These are phyloP conservation scores for Hiodon tergisus DNA, from an alignment of 2,113 vertebrate genomes.

Conservation along the genomic window DNA sequence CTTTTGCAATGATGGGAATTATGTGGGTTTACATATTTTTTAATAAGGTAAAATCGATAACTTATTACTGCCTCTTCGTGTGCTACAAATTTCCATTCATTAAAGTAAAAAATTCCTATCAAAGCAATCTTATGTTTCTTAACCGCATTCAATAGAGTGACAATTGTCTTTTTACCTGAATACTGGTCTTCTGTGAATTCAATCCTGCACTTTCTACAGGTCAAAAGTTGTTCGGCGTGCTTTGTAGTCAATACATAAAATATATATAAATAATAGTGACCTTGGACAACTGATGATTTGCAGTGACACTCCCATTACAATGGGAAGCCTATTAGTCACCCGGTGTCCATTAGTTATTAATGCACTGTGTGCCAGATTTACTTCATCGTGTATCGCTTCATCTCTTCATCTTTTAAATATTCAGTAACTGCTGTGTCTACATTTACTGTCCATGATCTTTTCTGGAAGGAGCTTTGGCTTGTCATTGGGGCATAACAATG, in stretches of 20 bases:
- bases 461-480: conserved; percentile 36
- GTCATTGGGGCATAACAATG: conserved; percentile 24
- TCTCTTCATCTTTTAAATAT: conserved; percentile 74
- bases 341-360: conserved; percentile 71
- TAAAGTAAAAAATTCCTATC: too few species aligned
- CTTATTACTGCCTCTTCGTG: too few species aligned
- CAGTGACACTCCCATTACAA: conserved; percentile 77
- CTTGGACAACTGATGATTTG: conserved; percentile 75
- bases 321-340: conserved; percentile 67
- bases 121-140: too few species aligned
- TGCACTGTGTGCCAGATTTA: conserved; percentile 69
- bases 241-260: conserved; percentile 67
- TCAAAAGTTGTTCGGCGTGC: conserved; percentile 54
- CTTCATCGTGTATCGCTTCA: conserved; percentile 76
- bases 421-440: conserved; percentile 72
- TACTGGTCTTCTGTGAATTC: not conserved
- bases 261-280: conserved; percentile 80
- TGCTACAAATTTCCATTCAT: too few species aligned
- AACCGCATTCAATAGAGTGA: too few species aligned
- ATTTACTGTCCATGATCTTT: conserved; percentile 67
- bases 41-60: too few species aligned
- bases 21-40: too few species aligned
- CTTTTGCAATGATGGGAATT: too few species aligned
- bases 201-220: conserved; percentile 37
- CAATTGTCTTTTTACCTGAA: too few species aligned